A percentile compares a stretch with the other conserved stretches of the same genome.
These are phyloP conservation scores for Aplysia californica DNA, from an alignment of 1,140 invertebrate genomes.

Conservation along the genomic window DNA sequence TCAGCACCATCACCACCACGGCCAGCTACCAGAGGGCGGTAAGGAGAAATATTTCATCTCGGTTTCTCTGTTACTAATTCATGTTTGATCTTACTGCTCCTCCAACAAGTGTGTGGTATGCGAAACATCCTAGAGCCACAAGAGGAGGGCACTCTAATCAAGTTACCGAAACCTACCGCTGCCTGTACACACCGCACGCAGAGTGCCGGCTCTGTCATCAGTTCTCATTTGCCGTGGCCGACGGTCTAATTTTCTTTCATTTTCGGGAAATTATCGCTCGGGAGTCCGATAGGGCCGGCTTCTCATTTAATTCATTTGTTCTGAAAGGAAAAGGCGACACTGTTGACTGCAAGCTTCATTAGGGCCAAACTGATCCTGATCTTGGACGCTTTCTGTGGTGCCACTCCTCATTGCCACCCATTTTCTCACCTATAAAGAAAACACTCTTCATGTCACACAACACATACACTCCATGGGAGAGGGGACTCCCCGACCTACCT, in stretches of 20 bases:
- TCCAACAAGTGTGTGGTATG: background rate
- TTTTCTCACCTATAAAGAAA: slow-evolving; percentile 6
- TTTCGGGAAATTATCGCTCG: background rate
- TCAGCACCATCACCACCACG: too few relatives aligned
- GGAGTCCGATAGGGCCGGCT: background rate
- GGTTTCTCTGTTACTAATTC: background rate
- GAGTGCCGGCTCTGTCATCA: background rate
- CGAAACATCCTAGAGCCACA: background rate
- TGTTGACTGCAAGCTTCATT: slow-evolving; percentile 8
- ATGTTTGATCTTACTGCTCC: background rate
- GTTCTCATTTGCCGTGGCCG: slow-evolving; percentile 13
- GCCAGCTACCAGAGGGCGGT: background rate
- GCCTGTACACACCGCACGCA: background rate
- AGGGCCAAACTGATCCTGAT: slow-evolving; percentile 7
- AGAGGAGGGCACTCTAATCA: too few relatives aligned
- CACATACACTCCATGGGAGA: too few relatives aligned
- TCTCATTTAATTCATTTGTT: slow-evolving; percentile 21
- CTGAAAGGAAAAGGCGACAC: slow-evolving; percentile 8
- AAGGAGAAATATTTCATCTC: background rate
- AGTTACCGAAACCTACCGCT: too few relatives aligned
- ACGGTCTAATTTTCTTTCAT: slow-evolving; percentile 2
- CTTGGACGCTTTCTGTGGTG: background rate
- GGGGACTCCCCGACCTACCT: too few relatives aligned
- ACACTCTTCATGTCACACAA: too few relatives aligned
- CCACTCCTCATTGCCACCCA: slow-evolving; percentile 4